Percentiles rank a stretch among this genome's conserved stretches.
phyloP scores from a whole-genome alignment of 2,113 vertebrate species.

The Odocoileus hemionus region DNA sequence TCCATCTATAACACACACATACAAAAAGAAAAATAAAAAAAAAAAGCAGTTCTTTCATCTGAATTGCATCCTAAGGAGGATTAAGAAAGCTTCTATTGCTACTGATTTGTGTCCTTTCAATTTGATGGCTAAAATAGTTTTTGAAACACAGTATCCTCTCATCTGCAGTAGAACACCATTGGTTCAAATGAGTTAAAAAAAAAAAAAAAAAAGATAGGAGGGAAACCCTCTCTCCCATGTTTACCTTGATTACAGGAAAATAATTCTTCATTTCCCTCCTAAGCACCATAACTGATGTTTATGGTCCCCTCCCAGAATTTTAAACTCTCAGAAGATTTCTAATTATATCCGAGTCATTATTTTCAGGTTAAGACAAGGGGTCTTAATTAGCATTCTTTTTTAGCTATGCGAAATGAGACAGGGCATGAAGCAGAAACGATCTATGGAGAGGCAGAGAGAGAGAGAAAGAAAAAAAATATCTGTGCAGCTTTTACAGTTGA shows the following conservation, averaged over 20 bases:
- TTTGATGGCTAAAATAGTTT: conserved; percentile 75
- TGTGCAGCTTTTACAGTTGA: conserved; percentile 83
- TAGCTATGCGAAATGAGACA: conserved; percentile 82
- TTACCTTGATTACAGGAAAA: conserved; percentile 73
- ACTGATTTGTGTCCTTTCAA: conserved; percentile 81
- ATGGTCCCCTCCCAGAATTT: conserved; percentile 72
- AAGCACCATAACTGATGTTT: conserved; percentile 74
- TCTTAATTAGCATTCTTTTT: conserved; percentile 85
- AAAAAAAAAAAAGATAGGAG: conserved; percentile 30
- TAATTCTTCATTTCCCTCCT: conserved; percentile 73
- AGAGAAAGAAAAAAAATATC: conserved; percentile 64
- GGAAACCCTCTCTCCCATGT: conserved; percentile 43
- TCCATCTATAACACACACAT: conserved; percentile 90
- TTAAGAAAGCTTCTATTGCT: conserved; percentile 85
- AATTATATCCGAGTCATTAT: conserved; percentile 81
- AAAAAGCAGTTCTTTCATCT: conserved; percentile 83
- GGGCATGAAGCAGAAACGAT: conserved; percentile 77
- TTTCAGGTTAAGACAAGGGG: conserved; percentile 82
- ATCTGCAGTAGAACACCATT: conserved; percentile 77
- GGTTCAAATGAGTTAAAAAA: conserved; percentile 53
- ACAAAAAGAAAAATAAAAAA: conserved; percentile 77
- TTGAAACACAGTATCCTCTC: conserved; percentile 80
- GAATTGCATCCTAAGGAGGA: conserved; percentile 87
- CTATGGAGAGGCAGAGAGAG: conserved; percentile 61
- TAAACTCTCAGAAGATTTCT: conserved; percentile 74